These are phyloP conservation scores for Megaleporinus macrocephalus DNA, from an alignment of 2,113 vertebrate species.

Conservation along the genomic window DNA sequence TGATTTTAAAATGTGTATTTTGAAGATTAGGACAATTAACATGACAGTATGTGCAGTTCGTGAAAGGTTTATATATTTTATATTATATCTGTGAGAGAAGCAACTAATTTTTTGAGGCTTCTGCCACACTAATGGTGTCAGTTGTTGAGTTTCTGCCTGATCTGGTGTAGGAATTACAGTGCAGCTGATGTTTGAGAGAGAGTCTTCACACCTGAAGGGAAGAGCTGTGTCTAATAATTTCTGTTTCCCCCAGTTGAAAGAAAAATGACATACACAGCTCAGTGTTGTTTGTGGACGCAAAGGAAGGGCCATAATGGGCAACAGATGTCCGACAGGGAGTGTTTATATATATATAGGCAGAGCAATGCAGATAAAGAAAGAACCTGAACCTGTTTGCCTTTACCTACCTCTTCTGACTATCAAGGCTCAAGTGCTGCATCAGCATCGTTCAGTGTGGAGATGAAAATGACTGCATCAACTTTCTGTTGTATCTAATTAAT, in stretches of 20 bases:
- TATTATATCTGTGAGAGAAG: not conserved
- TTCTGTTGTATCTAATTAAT: slow-evolving; percentile 57
- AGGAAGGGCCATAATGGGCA: slow-evolving; percentile 27
- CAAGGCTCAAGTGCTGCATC: slow-evolving; percentile 32
- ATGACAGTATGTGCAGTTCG: not conserved
- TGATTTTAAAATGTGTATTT: not conserved
- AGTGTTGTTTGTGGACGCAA: not conserved
- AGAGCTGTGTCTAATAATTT: not conserved
- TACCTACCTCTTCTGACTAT: not conserved
- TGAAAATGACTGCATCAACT: slow-evolving; percentile 66
- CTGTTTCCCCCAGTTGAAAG: not conserved
- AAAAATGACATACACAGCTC: not conserved
- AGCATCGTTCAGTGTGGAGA: slow-evolving; percentile 59
- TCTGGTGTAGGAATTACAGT: not conserved
- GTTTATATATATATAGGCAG: slow-evolving; percentile 3
- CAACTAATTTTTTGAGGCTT: not conserved
- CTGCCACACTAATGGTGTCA: not conserved
- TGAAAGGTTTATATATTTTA: not conserved
- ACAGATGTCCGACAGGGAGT: slow-evolving; percentile 23
- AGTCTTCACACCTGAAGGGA: not conserved
- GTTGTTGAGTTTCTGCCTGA: not conserved
- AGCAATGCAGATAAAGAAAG: slow-evolving; percentile 11
- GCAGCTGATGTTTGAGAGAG: not conserved
- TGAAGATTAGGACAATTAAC: not conserved
- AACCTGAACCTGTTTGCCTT: not conserved